These are phyloP conservation scores for Loxodonta africana DNA, from an alignment of 2,113 vertebrate genomes.

Conservation along the genomic window DNA sequence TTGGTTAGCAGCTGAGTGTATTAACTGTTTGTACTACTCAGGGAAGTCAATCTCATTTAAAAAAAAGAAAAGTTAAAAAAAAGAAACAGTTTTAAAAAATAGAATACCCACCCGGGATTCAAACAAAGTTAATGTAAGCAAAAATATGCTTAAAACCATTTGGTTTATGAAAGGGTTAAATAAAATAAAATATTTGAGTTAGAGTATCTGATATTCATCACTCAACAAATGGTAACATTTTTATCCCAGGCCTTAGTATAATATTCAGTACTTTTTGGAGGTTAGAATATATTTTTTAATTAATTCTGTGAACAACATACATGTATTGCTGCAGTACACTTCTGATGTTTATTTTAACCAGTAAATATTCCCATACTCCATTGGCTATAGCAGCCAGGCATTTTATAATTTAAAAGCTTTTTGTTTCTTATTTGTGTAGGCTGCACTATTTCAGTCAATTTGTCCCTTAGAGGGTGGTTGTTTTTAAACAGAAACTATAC, in stretches of 20 bases:
- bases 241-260: not conserved
- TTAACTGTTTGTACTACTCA: not conserved
- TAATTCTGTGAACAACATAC: not conserved
- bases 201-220: not conserved
- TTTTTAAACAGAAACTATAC: constrained; percentile 22
- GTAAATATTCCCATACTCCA: constrained; percentile 17
- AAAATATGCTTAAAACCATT: not conserved
- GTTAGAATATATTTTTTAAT: not conserved
- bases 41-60: not conserved
- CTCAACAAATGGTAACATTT: not conserved
- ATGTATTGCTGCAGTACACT: not conserved
- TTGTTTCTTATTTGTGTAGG: not conserved
- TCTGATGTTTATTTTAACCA: constrained; percentile 41
- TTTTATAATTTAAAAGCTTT: constrained; percentile 27
- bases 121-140: not conserved
- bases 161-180: constrained; percentile 1
- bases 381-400: not conserved
- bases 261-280: not conserved
- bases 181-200: constrained; percentile 2
- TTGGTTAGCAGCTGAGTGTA: not conserved
- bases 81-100: not conserved
- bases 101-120: not conserved
- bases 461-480: not conserved
- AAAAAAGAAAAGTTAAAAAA: not conserved
- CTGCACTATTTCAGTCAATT: not conserved